Evolutionary conservation across 2,113 vertebrate genomes (phyloP), one percentile per base, ranked within the genome.

Genomic region (Pardalotus punctatus): DNA sequence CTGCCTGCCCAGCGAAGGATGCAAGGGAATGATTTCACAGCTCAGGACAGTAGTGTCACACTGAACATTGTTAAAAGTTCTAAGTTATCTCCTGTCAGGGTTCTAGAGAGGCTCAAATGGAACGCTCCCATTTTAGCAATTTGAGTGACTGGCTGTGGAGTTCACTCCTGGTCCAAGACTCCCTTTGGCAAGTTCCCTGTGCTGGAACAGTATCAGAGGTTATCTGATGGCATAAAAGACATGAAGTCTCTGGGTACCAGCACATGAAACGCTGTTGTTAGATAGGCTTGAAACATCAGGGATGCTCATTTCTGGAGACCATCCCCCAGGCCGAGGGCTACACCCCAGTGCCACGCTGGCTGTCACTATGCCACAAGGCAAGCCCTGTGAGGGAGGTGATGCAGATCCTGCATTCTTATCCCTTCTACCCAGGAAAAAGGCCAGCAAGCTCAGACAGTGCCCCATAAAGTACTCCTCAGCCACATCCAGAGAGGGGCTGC

Each of bases 321-420:
- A 4, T 2, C 58, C 42, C 5, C 38, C 61, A 38, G 38, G 18
- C 23, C 2, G 2, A 58, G 51, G 78, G 38, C 38, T 48, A 28
- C 33, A 21, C 9, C 10, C 25, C 60, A 10, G 35, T 35, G 45
- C 64, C 8, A 3, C 5, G 36, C 31, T 12, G 14, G 35, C 36
- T 4, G 1, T 21, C 3, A 5, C 45, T 31, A 8, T 72, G 54
- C 33, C 71, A 45, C 17, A 31, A 38, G 33, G 67, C 29, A 67
- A 70, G 51, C 47, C 38, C 53, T 28, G 33, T 0, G 0, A 76
- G 45, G 20, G 40, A 57, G 20, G 27, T 0, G 11, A 73, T 51
- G n/a, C 29, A 62, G 42, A 85, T 12, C 43, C 33, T 50, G 67
- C 4, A 29, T 16, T 65, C 35, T 57, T 51, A 16, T 66, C 43